A percentile compares a stretch with the other conserved stretches of the same genome.
These are phyloP conservation scores for Actinia tenebrosa DNA, from an alignment of 64 coral and sea anemone genomes.

Conservation along the genomic window DNA sequence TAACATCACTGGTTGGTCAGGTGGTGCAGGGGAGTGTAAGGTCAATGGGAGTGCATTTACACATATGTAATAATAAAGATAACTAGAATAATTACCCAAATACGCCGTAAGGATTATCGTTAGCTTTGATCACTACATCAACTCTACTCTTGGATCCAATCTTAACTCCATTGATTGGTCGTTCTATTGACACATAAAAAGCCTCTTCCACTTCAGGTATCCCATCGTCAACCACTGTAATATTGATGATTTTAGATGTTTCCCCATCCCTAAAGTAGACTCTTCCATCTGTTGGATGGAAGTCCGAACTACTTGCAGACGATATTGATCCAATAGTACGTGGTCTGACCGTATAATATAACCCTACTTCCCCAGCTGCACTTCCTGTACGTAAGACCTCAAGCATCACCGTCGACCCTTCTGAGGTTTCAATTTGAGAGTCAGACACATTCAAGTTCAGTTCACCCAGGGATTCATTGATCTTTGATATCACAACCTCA, in stretches of 20 bases:
- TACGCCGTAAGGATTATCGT: constrained; percentile 77
- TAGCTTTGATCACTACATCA: constrained; percentile 69
- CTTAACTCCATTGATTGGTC: constrained; percentile 64
- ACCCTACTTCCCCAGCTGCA: constrained; percentile 44
- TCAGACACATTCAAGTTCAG: constrained; percentile 64
- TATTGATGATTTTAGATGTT: constrained; percentile 21
- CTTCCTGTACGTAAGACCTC: constrained; percentile 48
- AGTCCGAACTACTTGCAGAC: constrained; percentile 42
- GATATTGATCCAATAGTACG: not conserved
- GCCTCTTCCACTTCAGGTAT: constrained; percentile 64
- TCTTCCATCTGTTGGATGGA: constrained; percentile 43
- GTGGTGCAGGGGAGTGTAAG: too few relatives aligned
- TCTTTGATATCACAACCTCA: constrained; percentile 75
- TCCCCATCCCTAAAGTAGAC: constrained; percentile 42
- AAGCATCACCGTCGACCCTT: constrained; percentile 19
- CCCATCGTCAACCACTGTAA: constrained; percentile 71
- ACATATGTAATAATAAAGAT: not conserved
- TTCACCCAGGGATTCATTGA: constrained; percentile 64
- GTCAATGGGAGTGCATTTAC: too few relatives aligned
- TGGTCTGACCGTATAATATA: constrained; percentile 48
- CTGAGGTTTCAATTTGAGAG: not conserved
- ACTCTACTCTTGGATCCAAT: constrained; percentile 62
- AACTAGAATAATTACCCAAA: constrained; percentile 65
- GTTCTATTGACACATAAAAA: constrained; percentile 71
- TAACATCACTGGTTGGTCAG: too few relatives aligned